These are phyloP conservation scores for Acomys russatus DNA, from an alignment of 2,797 vertebrate genomes.

Conservation along the genomic window DNA sequence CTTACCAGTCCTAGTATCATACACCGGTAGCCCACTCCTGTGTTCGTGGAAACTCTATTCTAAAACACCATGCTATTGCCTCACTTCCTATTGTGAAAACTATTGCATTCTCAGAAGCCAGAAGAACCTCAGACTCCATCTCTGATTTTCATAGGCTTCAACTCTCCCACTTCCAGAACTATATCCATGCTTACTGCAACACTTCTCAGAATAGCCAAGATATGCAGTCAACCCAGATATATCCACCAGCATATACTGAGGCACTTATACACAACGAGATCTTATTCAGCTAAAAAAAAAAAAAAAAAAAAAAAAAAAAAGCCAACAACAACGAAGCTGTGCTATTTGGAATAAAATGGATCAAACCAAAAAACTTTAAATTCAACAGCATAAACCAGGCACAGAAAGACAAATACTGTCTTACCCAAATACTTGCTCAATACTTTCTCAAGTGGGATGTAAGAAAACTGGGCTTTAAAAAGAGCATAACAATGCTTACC, in stretches of 20 bases:
- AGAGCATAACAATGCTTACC: neutral
- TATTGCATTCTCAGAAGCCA: neutral
- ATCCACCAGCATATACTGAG: neutral
- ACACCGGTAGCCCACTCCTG: neutral
- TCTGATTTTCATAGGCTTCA: constrained; percentile 1
- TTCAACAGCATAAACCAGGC: neutral
- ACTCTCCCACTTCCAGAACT: neutral
- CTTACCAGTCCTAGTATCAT: neutral
- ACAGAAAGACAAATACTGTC: neutral
- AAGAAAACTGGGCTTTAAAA: neutral
- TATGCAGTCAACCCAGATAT: neutral
- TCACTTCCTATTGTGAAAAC: neutral
- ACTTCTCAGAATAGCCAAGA: neutral
- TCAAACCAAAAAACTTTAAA: neutral
- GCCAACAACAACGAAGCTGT: neutral
- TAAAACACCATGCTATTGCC: neutral
- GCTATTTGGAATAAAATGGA: neutral
- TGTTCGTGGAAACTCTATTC: constrained; percentile 1
- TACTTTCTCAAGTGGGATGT: neutral
- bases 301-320: no score
- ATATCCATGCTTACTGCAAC: neutral
- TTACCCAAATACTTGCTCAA: neutral
- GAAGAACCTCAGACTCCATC: neutral
- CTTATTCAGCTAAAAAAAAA: neutral
- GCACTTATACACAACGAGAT: neutral